phyloP scores from a whole-genome alignment of 2,888 invertebrate genomes.

The Diaprepes abbreviatus region DNA sequence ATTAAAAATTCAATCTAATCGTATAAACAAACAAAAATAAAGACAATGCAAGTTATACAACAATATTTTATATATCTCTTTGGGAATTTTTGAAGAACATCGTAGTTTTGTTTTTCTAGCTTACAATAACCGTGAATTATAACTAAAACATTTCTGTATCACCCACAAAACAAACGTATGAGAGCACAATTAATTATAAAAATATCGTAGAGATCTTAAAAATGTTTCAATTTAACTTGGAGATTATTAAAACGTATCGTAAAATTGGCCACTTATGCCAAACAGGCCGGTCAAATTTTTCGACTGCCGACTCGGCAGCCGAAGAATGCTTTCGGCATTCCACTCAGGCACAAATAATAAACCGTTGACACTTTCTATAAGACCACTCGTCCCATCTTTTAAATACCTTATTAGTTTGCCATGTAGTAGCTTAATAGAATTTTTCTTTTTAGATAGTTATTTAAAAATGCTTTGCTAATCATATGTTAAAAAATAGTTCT shows the following conservation, averaged over 20 bases:
- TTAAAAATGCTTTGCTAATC: no score
- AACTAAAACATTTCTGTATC: no score
- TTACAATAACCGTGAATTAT: no score
- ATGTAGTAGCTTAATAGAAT: constrained; percentile 26
- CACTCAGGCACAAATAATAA: constrained; percentile 64
- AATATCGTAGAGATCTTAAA: constrained; percentile 6
- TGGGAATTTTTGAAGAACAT: no score
- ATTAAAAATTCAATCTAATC: no score
- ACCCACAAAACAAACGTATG: no score
- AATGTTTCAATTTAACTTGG: constrained; percentile 13
- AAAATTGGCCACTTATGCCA: constrained; percentile 57
- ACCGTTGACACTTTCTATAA: constrained; percentile 65
- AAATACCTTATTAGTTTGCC: constrained; percentile 39
- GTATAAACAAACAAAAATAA: no score
- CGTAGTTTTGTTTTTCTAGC: no score
- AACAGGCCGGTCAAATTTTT: constrained; percentile 60
- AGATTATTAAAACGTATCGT: constrained; percentile 62
- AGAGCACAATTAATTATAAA: background rate
- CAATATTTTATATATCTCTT: no score
- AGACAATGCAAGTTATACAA: no score
- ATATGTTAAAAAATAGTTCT: no score
- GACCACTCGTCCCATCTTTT: constrained; percentile 58
- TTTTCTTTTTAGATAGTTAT: constrained; percentile 3
- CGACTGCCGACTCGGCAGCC: constrained; percentile 58
- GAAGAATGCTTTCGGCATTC: constrained; percentile 66